Evolutionary conservation across 2,888 invertebrate species (phyloP).

Genomic region (Orchestes rusci): DNA sequence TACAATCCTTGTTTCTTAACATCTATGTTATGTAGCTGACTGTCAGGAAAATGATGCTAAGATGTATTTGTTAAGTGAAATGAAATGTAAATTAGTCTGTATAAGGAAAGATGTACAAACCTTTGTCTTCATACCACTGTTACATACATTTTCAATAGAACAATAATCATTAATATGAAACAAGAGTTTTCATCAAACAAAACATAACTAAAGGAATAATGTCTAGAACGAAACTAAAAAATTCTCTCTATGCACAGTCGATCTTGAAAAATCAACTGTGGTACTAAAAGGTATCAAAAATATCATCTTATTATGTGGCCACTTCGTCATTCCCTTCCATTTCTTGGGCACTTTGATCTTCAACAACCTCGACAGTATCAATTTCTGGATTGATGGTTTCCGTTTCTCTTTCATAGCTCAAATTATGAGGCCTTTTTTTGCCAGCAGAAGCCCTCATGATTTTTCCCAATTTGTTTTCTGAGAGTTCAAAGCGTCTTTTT

Average conservation of each 20-base stretch:
- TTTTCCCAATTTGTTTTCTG: background rate
- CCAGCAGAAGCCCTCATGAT: conserved; percentile 3
- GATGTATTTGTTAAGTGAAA: conserved; percentile 10
- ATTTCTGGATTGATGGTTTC: too few relatives aligned
- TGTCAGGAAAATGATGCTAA: conserved; percentile 10
- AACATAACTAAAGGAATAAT: too few relatives aligned
- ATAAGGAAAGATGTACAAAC: conserved; percentile 12
- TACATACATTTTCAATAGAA: conserved; percentile 21
- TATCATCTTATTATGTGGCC: too few relatives aligned
- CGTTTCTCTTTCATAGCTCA: conserved; percentile 5
- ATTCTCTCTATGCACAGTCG: background rate
- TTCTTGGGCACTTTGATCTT: too few relatives aligned
- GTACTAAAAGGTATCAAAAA: background rate
- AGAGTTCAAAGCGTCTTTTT: conserved; percentile 3
- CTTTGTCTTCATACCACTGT: conserved; percentile 22
- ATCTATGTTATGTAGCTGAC: conserved; percentile 18
- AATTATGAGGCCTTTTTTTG: conserved; percentile 4
- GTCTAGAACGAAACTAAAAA: too few relatives aligned
- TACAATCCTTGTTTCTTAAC: conserved; percentile 23
- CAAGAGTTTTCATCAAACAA: conserved; percentile 4
- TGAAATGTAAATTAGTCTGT: conserved; percentile 20
- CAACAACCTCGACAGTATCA: too few relatives aligned
- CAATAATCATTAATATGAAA: conserved; percentile 3
- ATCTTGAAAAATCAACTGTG: too few relatives aligned
- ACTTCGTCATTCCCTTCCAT: too few relatives aligned